These are phyloP conservation scores for Willowsia nigromaculata DNA, from an alignment of 2,888 invertebrate species.

Conservation along the genomic window DNA sequence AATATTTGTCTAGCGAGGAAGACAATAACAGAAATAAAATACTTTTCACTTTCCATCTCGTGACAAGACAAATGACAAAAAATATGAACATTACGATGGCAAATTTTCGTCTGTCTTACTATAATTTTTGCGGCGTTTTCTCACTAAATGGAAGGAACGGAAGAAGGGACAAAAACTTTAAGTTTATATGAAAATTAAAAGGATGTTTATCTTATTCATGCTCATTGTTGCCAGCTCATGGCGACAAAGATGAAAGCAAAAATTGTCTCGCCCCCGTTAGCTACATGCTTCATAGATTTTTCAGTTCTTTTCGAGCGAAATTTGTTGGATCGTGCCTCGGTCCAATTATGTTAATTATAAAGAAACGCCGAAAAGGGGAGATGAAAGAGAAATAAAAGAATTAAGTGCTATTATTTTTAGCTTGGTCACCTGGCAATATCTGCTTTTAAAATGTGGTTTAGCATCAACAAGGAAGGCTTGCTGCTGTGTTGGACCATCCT, in stretches of 20 bases:
- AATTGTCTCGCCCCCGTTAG: background rate
- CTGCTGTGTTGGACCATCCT: background rate
- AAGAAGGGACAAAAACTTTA: background rate
- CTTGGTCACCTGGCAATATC: background rate
- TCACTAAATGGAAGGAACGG: background rate
- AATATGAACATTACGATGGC: background rate
- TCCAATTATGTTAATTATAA: slow-evolving; percentile 11
- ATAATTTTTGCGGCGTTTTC: background rate
- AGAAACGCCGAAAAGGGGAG: background rate
- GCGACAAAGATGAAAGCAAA: slow-evolving; percentile 1
- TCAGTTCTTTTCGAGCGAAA: background rate
- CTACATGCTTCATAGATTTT: background rate
- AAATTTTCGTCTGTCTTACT: background rate
- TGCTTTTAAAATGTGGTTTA: background rate
- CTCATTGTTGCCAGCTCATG: background rate
- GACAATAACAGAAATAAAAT: background rate
- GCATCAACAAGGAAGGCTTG: background rate
- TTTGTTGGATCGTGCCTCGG: background rate
- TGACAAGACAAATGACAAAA: slow-evolving; percentile 7
- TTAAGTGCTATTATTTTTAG: background rate
- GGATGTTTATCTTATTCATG: background rate
- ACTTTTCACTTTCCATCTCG: slow-evolving; percentile 24
- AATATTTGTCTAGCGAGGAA: background rate
- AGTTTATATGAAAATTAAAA: background rate
- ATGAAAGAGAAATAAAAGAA: background rate